Percentiles rank a stretch among this genome's conserved stretches.
Conservation (phyloP, 2,888 invertebrate genomes). For the Hoplodrina blanda region DNA sequence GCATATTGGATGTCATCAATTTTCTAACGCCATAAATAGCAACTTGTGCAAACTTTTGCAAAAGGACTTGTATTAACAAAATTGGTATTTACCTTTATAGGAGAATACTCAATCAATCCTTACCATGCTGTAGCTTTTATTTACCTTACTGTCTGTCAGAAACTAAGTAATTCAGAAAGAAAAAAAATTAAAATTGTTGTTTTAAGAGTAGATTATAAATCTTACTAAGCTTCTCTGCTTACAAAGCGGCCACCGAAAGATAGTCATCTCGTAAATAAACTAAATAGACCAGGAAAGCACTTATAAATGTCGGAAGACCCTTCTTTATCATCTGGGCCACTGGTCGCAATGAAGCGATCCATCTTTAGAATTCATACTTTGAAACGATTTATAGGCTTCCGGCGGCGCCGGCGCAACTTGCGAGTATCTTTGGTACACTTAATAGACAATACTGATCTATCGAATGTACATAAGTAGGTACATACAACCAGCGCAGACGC, state of each 20-base stretch:
- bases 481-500: not conserved
- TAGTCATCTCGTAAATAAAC: constrained; percentile 68
- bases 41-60: constrained; percentile 17
- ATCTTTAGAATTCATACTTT: constrained; percentile 66
- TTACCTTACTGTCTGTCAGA: too few relatives aligned
- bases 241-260: constrained; percentile 65
- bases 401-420: constrained; percentile 58
- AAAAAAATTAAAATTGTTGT: not conserved
- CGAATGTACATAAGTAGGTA: not conserved
- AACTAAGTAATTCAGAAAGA: not conserved
- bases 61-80: not conserved
- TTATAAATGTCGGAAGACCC: constrained; percentile 66
- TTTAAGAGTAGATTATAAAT: not conserved
- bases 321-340: constrained; percentile 68
- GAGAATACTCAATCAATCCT: not conserved
- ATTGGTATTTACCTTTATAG: not conserved
- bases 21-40: constrained; percentile 41
- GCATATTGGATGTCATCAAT: constrained; percentile 67
- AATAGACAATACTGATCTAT: constrained; percentile 33
- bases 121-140: too few relatives aligned
- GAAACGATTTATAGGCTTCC: constrained; percentile 62
- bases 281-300: constrained; percentile 55
- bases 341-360: constrained; percentile 69
- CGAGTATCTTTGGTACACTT: constrained; percentile 33
- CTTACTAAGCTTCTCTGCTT: not conserved